A percentile compares a stretch with the other conserved stretches of the same genome.
Evolutionary conservation across 2,888 invertebrate species (phyloP).

Genomic region (Eupithecia abbreviata): DNA sequence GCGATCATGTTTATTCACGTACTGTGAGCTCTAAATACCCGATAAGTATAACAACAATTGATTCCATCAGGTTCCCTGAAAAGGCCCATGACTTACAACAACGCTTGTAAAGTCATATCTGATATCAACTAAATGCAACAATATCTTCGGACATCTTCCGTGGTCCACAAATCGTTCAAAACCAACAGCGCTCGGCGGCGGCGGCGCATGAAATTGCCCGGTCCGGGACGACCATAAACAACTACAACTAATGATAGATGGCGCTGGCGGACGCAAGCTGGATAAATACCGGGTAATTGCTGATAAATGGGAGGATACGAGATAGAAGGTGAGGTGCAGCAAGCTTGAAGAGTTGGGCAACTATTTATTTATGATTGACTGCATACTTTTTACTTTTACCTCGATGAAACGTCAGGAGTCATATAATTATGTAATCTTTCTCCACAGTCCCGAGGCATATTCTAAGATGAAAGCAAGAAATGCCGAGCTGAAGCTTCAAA

Average conservation of each 20-base stretch:
- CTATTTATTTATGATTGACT: neutral
- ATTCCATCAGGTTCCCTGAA: neutral
- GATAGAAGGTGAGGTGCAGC: neutral
- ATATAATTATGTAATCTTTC: neutral
- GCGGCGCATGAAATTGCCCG: slow-evolving; percentile 51
- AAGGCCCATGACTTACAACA: neutral
- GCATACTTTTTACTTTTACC: no score
- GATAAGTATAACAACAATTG: no score
- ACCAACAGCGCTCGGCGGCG: slow-evolving; percentile 38
- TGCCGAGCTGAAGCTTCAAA: neutral
- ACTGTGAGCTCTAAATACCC: no score
- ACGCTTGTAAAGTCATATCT: neutral
- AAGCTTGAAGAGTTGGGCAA: neutral
- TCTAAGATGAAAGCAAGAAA: neutral
- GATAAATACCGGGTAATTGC: slow-evolving; percentile 24
- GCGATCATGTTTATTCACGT: no score
- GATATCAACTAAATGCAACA: neutral
- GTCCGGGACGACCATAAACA: slow-evolving; percentile 50
- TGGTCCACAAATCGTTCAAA: slow-evolving; percentile 37
- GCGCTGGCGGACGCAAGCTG: slow-evolving; percentile 29
- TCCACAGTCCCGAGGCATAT: neutral
- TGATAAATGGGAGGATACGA: slow-evolving; percentile 8
- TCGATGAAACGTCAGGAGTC: neutral
- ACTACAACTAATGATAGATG: slow-evolving; percentile 54
- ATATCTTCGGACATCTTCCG: slow-evolving; percentile 14